Evolutionary conservation across 2,888 invertebrate species (phyloP).

Genomic region (Oxycera nigricornis): DNA sequence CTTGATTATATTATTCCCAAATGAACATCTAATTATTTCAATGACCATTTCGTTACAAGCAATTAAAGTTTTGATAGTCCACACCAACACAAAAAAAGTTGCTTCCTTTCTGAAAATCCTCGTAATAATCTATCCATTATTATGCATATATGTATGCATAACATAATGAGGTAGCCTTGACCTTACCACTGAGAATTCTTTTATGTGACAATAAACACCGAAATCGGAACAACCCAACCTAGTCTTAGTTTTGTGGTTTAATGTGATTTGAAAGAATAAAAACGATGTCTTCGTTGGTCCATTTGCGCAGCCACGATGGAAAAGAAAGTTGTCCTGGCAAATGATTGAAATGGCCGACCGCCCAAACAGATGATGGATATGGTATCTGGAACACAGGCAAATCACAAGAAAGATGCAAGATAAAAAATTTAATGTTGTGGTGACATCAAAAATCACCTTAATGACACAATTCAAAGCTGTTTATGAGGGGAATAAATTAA

Average conservation of each 20-base stretch:
- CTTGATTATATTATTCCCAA: neutral
- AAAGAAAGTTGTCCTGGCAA: neutral
- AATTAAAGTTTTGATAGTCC: slow-evolving; percentile 1
- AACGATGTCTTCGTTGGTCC: neutral
- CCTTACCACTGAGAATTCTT: neutral
- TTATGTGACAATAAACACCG: neutral
- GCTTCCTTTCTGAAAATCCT: neutral
- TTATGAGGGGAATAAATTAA: slow-evolving; percentile 5
- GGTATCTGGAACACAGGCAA: neutral
- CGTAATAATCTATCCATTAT: neutral
- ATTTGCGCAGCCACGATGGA: too few relatives aligned
- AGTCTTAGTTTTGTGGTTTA: neutral
- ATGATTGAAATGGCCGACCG: neutral
- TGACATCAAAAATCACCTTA: neutral
- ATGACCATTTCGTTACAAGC: neutral
- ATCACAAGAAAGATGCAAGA: neutral
- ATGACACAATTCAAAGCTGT: slow-evolving; percentile 8
- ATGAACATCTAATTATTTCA: neutral
- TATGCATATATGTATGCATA: too few relatives aligned
- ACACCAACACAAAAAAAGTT: neutral
- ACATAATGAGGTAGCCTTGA: neutral
- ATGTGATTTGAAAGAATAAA: neutral
- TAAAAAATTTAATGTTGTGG: neutral
- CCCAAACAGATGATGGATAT: neutral
- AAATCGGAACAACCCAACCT: neutral